Conservation (phyloP, 1,140 invertebrate species). For the Papilio dardanus region DNA sequence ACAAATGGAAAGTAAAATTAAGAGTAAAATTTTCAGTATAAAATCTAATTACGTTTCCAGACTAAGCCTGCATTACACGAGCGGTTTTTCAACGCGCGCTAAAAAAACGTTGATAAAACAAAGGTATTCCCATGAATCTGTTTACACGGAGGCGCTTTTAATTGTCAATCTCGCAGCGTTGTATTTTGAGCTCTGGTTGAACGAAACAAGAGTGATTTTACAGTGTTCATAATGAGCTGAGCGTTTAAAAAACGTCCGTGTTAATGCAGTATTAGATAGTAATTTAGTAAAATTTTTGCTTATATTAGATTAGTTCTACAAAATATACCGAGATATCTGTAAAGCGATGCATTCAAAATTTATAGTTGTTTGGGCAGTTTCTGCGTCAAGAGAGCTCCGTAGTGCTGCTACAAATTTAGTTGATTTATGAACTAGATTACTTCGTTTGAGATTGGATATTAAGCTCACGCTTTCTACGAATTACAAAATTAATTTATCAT, state of each 20-base stretch:
- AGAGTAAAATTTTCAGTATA: neutral
- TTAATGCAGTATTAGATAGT: too few relatives aligned
- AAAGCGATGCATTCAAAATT: constrained; percentile 41
- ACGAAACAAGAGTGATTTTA: too few relatives aligned
- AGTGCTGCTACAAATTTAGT: constrained; percentile 41
- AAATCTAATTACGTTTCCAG: neutral
- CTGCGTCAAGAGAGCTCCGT: constrained; percentile 40
- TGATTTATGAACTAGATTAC: constrained; percentile 32
- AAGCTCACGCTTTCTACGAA: neutral
- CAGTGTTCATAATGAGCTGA: too few relatives aligned
- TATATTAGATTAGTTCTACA: constrained; percentile 27
- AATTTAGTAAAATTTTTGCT: constrained; percentile 29
- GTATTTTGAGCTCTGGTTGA: too few relatives aligned
- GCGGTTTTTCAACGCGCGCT: too few relatives aligned
- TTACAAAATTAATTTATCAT: neutral
- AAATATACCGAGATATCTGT: constrained; percentile 40
- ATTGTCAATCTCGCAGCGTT: too few relatives aligned
- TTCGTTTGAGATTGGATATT: constrained; percentile 34
- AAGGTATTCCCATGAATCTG: too few relatives aligned
- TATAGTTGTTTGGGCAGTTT: constrained; percentile 42
- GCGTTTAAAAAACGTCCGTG: neutral
- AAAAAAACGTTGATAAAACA: too few relatives aligned
- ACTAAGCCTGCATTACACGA: too few relatives aligned
- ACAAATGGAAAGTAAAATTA: neutral
- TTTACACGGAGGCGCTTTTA: too few relatives aligned